Conservation (phyloP, 1,140 invertebrate genomes). For the Drosophila arizonae region DNA sequence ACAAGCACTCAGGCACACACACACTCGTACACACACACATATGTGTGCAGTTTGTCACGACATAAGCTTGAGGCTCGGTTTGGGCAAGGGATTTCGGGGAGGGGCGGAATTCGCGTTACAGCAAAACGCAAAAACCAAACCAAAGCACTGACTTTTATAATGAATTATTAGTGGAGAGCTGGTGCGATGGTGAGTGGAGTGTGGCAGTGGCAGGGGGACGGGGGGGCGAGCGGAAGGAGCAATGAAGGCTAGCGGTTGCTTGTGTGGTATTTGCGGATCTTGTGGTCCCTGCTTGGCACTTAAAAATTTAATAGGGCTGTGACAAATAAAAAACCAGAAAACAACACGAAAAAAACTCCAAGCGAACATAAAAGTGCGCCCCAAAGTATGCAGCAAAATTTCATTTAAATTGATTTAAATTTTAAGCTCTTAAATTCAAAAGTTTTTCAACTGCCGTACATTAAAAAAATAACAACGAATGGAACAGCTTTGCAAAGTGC, state of each 20-base stretch:
- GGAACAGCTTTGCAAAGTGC: background rate
- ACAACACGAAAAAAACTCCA: slow-evolving; percentile 17
- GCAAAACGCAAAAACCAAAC: slow-evolving; percentile 79
- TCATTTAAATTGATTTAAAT: slow-evolving; percentile 70
- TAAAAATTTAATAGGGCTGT: slow-evolving; percentile 77
- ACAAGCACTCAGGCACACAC: slow-evolving; percentile 37
- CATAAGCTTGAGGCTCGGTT: slow-evolving; percentile 64
- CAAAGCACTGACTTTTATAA: slow-evolving; percentile 80
- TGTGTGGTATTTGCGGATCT: slow-evolving; percentile 75
- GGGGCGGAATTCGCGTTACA: slow-evolving; percentile 68
- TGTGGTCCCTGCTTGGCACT: slow-evolving; percentile 70
- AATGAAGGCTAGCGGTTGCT: slow-evolving; percentile 49
- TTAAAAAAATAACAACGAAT: background rate
- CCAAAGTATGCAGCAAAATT: slow-evolving; percentile 57
- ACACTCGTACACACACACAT: slow-evolving; percentile 44
- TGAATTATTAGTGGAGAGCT: slow-evolving; percentile 74
- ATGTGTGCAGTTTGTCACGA: slow-evolving; percentile 80
- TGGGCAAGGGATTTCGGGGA: background rate
- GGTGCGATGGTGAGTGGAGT: background rate
- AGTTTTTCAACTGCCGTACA: background rate
- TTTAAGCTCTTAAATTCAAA: slow-evolving; percentile 30
- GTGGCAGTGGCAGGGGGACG: too few species aligned
- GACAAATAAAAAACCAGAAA: slow-evolving; percentile 41
- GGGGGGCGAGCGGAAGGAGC: background rate
- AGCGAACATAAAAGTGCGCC: slow-evolving; percentile 26